Evolutionary conservation across 2,888 invertebrate species (phyloP).

Genomic region (Dendrolimus houi): DNA sequence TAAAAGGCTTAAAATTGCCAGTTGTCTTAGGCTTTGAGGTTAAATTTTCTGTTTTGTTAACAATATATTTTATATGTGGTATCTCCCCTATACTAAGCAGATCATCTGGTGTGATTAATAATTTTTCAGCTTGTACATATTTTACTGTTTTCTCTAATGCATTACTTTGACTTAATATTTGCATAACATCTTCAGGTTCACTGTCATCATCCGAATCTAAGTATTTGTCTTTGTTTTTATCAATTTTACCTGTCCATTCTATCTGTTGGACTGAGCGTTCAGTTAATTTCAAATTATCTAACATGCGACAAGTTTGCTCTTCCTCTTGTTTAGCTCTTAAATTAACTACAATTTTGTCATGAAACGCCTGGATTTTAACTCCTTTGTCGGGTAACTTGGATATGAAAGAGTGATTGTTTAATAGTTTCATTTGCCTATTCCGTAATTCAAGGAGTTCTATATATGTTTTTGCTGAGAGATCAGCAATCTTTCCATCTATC

Average conservation of each 20-base stretch:
- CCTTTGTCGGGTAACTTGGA: slow-evolving; percentile 77
- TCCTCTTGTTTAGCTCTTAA: slow-evolving; percentile 66
- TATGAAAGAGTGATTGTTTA: slow-evolving; percentile 70
- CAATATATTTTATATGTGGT: slow-evolving; percentile 71
- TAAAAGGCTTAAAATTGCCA: slow-evolving; percentile 73
- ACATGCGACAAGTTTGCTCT: slow-evolving; percentile 63
- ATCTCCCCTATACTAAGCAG: slow-evolving; percentile 59
- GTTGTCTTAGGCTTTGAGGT: slow-evolving; percentile 30
- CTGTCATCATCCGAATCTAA: slow-evolving; percentile 78
- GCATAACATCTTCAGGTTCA: slow-evolving; percentile 74
- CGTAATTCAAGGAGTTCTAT: slow-evolving; percentile 70
- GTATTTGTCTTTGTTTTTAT: slow-evolving; percentile 32
- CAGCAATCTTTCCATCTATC: slow-evolving; percentile 70
- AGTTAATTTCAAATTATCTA: slow-evolving; percentile 67
- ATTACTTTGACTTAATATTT: slow-evolving; percentile 75
- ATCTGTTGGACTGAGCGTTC: slow-evolving; percentile 65
- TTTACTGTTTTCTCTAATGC: slow-evolving; percentile 65
- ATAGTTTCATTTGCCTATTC: slow-evolving; percentile 73
- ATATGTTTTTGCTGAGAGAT: slow-evolving; percentile 60
- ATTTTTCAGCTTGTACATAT: slow-evolving; percentile 55
- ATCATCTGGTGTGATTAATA: slow-evolving; percentile 68
- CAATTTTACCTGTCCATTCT: slow-evolving; percentile 76
- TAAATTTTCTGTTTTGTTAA: slow-evolving; percentile 66
- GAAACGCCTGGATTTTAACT: slow-evolving; percentile 66
- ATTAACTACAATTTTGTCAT: slow-evolving; percentile 61